Evolutionary conservation across 2,113 vertebrate genomes (phyloP), one percentile per base, ranked within the genome.

Genomic region (Neoarius graeffei): DNA sequence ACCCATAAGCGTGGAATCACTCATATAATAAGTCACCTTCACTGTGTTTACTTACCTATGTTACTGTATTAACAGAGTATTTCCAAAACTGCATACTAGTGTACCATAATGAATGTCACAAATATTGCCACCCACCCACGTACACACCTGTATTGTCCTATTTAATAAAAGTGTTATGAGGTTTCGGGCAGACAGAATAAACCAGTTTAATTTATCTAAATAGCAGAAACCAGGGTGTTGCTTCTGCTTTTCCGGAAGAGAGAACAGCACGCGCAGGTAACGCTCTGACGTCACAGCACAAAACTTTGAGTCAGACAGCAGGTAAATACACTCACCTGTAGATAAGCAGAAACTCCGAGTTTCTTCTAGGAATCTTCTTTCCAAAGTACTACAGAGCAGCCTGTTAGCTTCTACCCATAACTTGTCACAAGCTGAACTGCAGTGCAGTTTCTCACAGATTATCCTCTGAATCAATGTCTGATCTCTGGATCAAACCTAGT

Each of bases 281-380:
- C 69, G 84, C 71, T 42, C 30, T 82, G 80, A 74, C 56, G 71
- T 59, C 6, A 50, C 4, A 9, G 7, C 54, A n/a, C 57, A 56
- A 74, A 85, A 25, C 69, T 23, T n/a, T 25, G 67, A 74, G 56
- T 11, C 80, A 20, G 42, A 15, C 60, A n/a, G 76, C 56, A 67
- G 17, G 27, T 59, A 42, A 56, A 14, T 74, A 85, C 69, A 85
- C 69, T 85, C 56, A 85, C 84, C 60, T 69, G 56, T 20, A 60
- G 56, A 42, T 85, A 60, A 76, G 50, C 56, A 50, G 84, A 56
- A 85, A 76, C 56, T 57, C 52, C 9, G 3, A 60, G 13, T 74
- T 76, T 62, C 84, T 48, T 25, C 57, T 10, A 15, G 30, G 14
- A 56, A 42, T 59, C 84, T 76, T 76, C 57, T 62, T 76, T 27